Conservation (phyloP, 2,113 vertebrate genomes). For the Takifugu bimaculatus region DNA sequence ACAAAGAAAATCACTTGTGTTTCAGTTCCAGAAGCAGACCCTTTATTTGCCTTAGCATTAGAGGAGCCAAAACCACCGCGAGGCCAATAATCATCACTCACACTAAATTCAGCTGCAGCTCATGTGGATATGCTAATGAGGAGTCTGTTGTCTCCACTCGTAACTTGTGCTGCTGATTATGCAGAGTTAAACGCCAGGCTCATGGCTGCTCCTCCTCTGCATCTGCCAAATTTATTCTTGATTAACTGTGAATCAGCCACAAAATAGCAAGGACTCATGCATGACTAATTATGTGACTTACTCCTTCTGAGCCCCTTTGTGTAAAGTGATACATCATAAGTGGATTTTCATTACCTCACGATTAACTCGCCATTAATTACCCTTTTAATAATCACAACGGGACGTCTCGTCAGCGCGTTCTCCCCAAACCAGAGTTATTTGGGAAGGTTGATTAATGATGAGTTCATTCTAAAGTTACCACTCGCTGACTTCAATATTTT, state of each 20-base stretch:
- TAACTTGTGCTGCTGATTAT: conserved; percentile 17
- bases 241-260: not conserved
- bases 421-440: no score
- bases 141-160: not conserved
- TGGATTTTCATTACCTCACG: not conserved
- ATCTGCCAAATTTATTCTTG: not conserved
- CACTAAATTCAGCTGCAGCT: not conserved
- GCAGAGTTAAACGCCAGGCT: not conserved
- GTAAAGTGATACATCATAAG: not conserved
- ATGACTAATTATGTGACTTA: not conserved
- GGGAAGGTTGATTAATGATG: no score
- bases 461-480: no score
- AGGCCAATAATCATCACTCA: not conserved
- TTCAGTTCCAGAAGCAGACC: no score
- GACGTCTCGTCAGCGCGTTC: not conserved
- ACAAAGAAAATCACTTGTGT: no score
- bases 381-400: not conserved
- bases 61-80: no score
- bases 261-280: not conserved
- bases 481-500: no score
- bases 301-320: not conserved
- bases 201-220: conserved; percentile 7
- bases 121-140: no score
- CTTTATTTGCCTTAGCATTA: no score
- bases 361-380: not conserved